A percentile compares a stretch with the other conserved stretches of the same genome.
Evolutionary conservation across 2,888 invertebrate species (phyloP).

Genomic region (Buathra laborator): DNA sequence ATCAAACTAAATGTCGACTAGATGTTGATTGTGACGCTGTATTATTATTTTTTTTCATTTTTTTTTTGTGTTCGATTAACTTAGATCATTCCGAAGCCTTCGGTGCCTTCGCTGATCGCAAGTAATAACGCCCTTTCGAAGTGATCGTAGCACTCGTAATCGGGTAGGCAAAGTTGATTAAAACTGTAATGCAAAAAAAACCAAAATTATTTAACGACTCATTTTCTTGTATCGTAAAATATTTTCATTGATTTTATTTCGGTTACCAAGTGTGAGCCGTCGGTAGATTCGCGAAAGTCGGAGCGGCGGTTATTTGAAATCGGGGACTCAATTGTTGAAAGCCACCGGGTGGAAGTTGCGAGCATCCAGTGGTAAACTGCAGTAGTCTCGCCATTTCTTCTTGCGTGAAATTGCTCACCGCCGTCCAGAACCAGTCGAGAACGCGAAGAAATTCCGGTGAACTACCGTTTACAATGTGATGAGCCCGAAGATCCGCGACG

Average conservation of each 20-base stretch:
- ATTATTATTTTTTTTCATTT: neutral
- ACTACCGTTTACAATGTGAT: constrained; percentile 94
- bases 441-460: constrained; percentile 94
- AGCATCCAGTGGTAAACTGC: constrained; percentile 97
- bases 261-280: constrained; percentile 96
- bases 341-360: constrained; percentile 96
- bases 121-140: constrained; percentile 95
- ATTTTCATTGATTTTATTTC: neutral
- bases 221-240: neutral
- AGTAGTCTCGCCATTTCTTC: constrained; percentile 97
- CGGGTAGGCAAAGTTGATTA: constrained; percentile 97
- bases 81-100: constrained; percentile 94
- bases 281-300: constrained; percentile 95
- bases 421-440: constrained; percentile 96
- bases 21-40: constrained; percentile 67
- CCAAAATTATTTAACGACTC: constrained; percentile 1
- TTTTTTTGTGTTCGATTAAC: constrained; percentile 42
- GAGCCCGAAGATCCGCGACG: constrained; percentile 94
- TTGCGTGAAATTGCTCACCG: constrained; percentile 94
- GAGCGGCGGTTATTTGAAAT: constrained; percentile 96
- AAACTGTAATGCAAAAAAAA: constrained; percentile 88
- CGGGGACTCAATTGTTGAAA: constrained; percentile 96
- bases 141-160: constrained; percentile 97
- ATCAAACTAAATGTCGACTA: constrained; percentile 72
- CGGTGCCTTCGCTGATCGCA: constrained; percentile 98